Evolutionary conservation across 1,140 invertebrate species (phyloP), one percentile per base, ranked within the genome.

Genomic region (Liolophura sinensis): DNA sequence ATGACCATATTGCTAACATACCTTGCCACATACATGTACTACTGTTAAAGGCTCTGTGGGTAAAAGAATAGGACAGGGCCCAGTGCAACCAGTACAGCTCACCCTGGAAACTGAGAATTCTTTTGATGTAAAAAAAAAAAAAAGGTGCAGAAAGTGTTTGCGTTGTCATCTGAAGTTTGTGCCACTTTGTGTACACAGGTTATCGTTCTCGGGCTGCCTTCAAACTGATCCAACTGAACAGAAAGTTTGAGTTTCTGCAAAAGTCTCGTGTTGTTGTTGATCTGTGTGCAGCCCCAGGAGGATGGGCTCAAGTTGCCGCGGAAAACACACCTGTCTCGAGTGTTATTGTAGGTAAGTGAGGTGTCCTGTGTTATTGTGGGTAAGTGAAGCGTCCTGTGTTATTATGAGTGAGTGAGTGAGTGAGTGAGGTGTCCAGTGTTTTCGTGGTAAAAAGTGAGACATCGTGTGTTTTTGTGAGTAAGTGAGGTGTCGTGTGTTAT

Each of bases 221-320:
- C 84, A 99, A 99, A 79, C 90, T 99, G 70, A 94, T 99, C 66
- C 98, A 99, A 82, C 81, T 99, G 46, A 99, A 99, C 84, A 87
- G 96, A 73, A 97, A 97, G 82, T 99, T 95, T 87, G 93, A 96
- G 66, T 99, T 99, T 86, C 85, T 99, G 0, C 94, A 99, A 88
- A 93, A 92, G 77, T 95, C 96, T 14, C 88, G 93, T 88, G 95
- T 99, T 87, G 93, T 96, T 71, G 90, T 99, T 70, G 98, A 99
- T 89, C 86, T 99, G 50, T 99, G 98, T 87, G 98, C 98, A 22
- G 98, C 98, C 11, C 98, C 98, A 11, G 98, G 98, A 82, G 97
- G 98, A 77, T 99, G 98, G 98, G 95, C 99, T 90, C 98, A 99
- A 87, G 97, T 99, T n/a, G 97, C 96, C 52, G 91, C 93, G 77